A percentile compares a stretch with the other conserved stretches of the same genome.
phyloP scores from a whole-genome alignment of 2,888 invertebrate genomes.

The Polyommatus iphigenia region DNA sequence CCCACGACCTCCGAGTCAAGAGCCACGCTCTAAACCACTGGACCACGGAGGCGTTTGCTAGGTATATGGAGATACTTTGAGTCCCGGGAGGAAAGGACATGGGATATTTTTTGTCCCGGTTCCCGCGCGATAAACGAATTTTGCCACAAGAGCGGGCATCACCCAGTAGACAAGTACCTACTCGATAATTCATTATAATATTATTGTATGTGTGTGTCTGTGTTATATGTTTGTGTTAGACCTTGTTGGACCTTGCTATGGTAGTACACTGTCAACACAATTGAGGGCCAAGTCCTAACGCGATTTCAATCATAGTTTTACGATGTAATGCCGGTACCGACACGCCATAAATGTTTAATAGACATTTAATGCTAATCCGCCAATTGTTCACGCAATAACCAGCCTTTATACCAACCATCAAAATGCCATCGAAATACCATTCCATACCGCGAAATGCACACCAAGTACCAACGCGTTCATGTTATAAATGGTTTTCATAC shows the following conservation, averaged over 20 bases:
- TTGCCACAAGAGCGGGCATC: neutral
- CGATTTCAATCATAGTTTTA: constrained; percentile 1
- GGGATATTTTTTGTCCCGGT: too few species aligned
- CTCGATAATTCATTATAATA: too few species aligned
- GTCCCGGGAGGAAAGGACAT: too few species aligned
- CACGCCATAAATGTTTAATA: neutral
- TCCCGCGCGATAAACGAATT: too few species aligned
- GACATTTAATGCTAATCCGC: neutral
- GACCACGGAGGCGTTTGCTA: too few species aligned
- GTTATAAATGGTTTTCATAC: too few species aligned
- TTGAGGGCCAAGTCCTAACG: neutral
- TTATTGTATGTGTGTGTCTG: neutral
- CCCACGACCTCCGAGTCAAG: too few species aligned
- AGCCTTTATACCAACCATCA: neutral
- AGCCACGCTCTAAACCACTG: too few species aligned
- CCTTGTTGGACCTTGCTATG: constrained; percentile 49
- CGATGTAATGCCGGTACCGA: neutral
- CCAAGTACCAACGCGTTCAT: too few species aligned
- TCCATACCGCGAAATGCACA: too few species aligned
- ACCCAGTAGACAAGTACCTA: neutral
- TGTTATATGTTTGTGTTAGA: constrained; percentile 38
- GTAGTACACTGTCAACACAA: constrained; percentile 2
- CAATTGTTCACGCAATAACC: neutral
- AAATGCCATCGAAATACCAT: too few species aligned
- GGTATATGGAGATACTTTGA: too few species aligned